These are phyloP conservation scores for Cygnus buccinator DNA, from an alignment of 2,113 vertebrate genomes.

Conservation along the genomic window DNA sequence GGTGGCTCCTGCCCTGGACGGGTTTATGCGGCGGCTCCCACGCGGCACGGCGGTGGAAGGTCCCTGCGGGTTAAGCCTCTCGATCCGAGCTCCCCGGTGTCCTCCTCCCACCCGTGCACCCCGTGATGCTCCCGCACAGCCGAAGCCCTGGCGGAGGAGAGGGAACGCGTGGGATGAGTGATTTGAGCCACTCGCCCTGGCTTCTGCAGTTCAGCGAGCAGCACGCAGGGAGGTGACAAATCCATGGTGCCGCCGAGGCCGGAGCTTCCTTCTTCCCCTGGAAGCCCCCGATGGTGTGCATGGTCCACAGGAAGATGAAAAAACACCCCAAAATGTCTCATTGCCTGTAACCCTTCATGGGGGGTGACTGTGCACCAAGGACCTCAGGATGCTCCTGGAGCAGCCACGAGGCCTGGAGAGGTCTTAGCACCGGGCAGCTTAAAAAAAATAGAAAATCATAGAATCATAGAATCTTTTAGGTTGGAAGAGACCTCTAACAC, in stretches of 20 bases:
- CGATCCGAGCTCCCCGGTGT: too few species aligned
- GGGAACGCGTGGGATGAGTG: neutral
- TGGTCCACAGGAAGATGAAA: neutral
- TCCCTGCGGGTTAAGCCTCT: neutral
- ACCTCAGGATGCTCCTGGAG: neutral
- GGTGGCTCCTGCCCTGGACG: neutral
- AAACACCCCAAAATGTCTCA: fast-evolving
- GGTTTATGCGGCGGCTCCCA: too few species aligned
- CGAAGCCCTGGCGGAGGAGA: neutral
- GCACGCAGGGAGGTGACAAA: neutral
- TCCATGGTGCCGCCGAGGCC: too few species aligned
- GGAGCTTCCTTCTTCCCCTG: neutral
- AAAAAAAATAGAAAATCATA: neutral
- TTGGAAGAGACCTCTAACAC: too few species aligned
- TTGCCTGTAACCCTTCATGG: neutral
- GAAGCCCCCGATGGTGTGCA: fast-evolving
- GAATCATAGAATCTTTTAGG: too few species aligned
- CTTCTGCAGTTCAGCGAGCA: neutral
- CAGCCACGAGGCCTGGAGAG: neutral
- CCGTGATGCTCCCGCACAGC: neutral
- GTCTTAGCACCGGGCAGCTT: neutral
- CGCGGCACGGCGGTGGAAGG: neutral
- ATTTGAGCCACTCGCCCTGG: neutral
- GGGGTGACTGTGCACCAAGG: too few species aligned
- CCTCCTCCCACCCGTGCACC: neutral